A percentile compares a stretch with the other conserved stretches of the same genome.
phyloP scores from a whole-genome alignment of 2,113 vertebrate species.

The Poicephalus meyeri region DNA sequence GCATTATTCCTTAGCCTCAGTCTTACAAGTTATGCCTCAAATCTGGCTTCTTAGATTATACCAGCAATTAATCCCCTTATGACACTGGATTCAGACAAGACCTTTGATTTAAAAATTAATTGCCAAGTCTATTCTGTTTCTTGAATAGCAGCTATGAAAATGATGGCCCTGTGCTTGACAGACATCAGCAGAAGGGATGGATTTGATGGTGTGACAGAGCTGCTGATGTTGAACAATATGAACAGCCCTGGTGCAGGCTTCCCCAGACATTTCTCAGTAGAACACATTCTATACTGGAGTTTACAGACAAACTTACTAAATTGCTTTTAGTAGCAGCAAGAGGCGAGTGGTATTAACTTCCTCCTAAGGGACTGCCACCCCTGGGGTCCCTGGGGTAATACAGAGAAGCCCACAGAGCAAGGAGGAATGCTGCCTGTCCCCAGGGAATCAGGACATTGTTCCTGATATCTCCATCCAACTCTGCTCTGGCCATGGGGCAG shows the following conservation, averaged over 20 bases:
- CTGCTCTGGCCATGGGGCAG: neutral
- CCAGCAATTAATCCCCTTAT: neutral
- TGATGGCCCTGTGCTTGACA: neutral
- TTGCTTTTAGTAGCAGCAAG: neutral
- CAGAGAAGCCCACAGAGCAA: neutral
- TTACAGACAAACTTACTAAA: neutral
- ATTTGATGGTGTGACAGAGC: neutral
- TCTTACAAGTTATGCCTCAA: neutral
- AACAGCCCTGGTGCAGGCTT: neutral
- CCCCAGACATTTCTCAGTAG: neutral
- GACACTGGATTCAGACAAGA: neutral
- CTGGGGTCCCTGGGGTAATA: accelerated
- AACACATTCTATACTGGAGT: neutral
- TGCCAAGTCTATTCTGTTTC: neutral
- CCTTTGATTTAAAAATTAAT: neutral
- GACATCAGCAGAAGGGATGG: neutral
- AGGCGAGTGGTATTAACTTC: neutral
- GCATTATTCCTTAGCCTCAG: neutral
- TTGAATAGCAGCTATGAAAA: neutral
- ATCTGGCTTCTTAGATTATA: neutral
- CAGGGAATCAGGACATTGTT: neutral
- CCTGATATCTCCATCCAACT: neutral
- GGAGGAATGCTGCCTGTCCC: neutral
- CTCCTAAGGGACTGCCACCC: neutral
- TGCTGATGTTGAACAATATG: neutral